A percentile compares a stretch with the other conserved stretches of the same genome.
These are phyloP conservation scores for Punctoribates punctum DNA, from an alignment of 2,888 invertebrate species.

Conservation along the genomic window DNA sequence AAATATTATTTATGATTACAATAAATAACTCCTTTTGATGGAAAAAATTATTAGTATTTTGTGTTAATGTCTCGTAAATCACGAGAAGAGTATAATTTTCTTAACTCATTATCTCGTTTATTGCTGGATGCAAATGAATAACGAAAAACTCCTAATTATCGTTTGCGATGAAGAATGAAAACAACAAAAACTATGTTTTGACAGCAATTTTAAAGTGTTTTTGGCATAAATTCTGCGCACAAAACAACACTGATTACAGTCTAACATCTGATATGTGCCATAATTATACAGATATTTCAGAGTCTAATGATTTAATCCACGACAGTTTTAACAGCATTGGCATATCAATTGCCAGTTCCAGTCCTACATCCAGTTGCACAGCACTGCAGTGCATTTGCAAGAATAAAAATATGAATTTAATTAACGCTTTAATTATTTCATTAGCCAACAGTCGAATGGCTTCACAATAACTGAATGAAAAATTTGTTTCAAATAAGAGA, in stretches of 20 bases:
- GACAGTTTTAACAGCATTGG: not conserved
- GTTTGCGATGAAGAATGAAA: no score
- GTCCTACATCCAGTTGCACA: not conserved
- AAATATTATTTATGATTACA: no score
- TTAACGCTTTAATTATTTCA: slow-evolving; percentile 27
- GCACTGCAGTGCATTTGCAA: not conserved
- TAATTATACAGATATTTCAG: not conserved
- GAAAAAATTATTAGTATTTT: no score
- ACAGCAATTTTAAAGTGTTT: not conserved
- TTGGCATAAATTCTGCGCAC: not conserved
- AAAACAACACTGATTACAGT: not conserved
- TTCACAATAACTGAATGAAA: slow-evolving; percentile 16
- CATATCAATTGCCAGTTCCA: not conserved
- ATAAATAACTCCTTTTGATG: no score
- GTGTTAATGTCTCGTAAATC: no score
- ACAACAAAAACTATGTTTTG: no score
- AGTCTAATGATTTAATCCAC: slow-evolving; percentile 16
- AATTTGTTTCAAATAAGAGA: not conserved
- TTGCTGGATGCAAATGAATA: no score
- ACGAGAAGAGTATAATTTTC: no score
- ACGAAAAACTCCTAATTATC: no score
- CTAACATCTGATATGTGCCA: not conserved
- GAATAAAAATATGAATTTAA: not conserved
- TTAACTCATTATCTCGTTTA: no score
- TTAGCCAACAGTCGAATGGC: not conserved